Conservation (phyloP, 2,888 invertebrate species). For the Microchrysa polita region DNA sequence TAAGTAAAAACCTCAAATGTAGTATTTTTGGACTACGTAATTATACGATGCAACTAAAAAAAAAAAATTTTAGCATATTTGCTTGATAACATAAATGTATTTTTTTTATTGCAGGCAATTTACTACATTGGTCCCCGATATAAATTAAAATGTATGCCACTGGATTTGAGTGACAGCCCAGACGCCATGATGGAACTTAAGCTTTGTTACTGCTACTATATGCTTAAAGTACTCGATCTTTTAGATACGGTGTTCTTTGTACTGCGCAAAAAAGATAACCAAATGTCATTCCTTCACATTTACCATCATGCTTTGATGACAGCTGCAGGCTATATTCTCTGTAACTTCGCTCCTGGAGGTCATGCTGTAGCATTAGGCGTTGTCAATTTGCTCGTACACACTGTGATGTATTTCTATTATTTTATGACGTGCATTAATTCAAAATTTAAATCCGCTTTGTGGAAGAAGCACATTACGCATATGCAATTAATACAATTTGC, state of each 20-base stretch:
- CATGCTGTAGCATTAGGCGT: slow-evolving; percentile 73
- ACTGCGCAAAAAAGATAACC: slow-evolving; percentile 74
- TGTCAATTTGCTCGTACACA: slow-evolving; percentile 79
- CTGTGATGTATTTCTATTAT: slow-evolving; percentile 86
- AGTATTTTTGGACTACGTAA: too few relatives aligned
- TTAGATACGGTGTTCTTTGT: slow-evolving; percentile 76
- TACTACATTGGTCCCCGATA: background rate
- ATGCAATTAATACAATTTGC: slow-evolving; percentile 82
- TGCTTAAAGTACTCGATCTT: slow-evolving; percentile 72
- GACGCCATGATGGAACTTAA: background rate
- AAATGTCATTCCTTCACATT: slow-evolving; percentile 75
- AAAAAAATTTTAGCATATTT: too few relatives aligned
- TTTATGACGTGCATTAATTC: slow-evolving; percentile 78
- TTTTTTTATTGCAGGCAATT: background rate
- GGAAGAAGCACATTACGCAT: slow-evolving; percentile 87
- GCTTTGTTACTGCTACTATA: slow-evolving; percentile 68
- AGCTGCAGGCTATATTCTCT: slow-evolving; percentile 68
- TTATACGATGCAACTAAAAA: too few relatives aligned
- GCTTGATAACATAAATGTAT: too few relatives aligned
- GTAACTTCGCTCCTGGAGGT: slow-evolving; percentile 72
- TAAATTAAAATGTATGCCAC: slow-evolving; percentile 10
- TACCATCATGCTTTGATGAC: slow-evolving; percentile 81
- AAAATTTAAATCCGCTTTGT: slow-evolving; percentile 75
- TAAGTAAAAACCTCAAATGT: slow-evolving; percentile 57
- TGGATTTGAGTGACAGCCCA: slow-evolving; percentile 27